Conservation (phyloP, 2,113 vertebrate genomes). For the Zosterops lateralis region DNA sequence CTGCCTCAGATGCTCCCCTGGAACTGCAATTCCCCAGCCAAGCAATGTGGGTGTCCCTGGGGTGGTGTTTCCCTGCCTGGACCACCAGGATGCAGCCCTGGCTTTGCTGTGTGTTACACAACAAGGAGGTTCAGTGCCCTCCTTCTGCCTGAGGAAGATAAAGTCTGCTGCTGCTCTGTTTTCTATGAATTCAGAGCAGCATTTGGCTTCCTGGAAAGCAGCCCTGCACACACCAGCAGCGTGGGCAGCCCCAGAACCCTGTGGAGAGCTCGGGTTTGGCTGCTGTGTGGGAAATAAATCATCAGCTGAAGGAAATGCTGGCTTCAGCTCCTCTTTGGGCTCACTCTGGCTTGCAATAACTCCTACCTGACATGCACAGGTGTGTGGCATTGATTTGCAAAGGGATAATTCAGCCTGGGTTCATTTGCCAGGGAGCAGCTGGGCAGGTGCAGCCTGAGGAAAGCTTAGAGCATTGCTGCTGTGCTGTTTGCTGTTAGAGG, state of each 20-base stretch:
- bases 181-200: background rate
- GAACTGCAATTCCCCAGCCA: background rate
- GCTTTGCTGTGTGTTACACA: background rate
- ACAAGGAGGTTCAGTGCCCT: background rate
- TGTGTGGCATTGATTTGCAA: background rate
- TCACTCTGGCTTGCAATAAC: background rate
- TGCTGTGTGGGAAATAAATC: background rate
- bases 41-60: background rate
- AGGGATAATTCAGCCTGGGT: rapidly evolving
- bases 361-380: rapidly evolving
- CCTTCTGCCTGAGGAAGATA: background rate
- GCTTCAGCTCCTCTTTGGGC: background rate
- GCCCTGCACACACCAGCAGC: background rate
- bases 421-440: background rate
- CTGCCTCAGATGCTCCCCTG: background rate
- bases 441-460: background rate
- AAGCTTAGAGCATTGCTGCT: background rate
- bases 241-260: background rate
- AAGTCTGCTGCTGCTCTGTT: background rate
- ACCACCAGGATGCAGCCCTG: background rate
- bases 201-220: conserved; percentile 25
- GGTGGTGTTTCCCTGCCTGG: background rate
- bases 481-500: background rate
- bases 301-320: background rate
- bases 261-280: background rate